A percentile compares a stretch with the other conserved stretches of the same genome.
phyloP scores from a whole-genome alignment of 2,113 vertebrate species.

The Leiothrix lutea region DNA sequence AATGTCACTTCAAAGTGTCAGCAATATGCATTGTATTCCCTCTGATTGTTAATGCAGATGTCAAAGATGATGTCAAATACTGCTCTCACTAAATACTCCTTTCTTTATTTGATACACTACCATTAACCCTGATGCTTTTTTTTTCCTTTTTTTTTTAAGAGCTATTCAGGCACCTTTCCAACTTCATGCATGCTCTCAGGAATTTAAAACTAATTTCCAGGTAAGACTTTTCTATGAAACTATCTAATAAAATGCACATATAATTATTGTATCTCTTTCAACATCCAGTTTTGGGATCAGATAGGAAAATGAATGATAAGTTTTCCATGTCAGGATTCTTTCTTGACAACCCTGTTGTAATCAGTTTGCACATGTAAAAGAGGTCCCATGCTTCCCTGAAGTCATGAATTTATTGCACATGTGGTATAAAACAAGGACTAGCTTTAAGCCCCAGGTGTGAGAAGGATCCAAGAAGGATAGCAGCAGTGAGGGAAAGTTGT shows the following conservation, averaged over 20 bases:
- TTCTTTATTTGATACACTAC: background rate
- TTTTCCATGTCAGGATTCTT: background rate
- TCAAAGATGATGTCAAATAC: background rate
- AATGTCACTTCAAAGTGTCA: background rate
- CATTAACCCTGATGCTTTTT: background rate
- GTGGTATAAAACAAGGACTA: background rate
- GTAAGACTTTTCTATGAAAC: background rate
- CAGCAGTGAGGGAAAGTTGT: background rate
- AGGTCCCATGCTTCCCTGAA: background rate
- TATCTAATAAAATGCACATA: background rate
- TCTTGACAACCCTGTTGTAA: background rate
- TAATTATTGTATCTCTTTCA: background rate
- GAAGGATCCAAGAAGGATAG: background rate
- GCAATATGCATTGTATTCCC: background rate
- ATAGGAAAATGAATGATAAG: background rate
- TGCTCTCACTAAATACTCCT: background rate
- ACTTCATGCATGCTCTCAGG: background rate
- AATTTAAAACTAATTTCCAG: conserved; percentile 9
- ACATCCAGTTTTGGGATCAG: background rate
- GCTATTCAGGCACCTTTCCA: background rate
- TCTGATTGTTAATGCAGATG: background rate
- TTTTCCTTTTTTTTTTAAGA: background rate
- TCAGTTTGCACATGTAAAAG: background rate
- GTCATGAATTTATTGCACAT: background rate
- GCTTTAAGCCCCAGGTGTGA: background rate